phyloP scores from a whole-genome alignment of 2,113 vertebrate genomes.

The Ptychochromis oligacanthus region DNA sequence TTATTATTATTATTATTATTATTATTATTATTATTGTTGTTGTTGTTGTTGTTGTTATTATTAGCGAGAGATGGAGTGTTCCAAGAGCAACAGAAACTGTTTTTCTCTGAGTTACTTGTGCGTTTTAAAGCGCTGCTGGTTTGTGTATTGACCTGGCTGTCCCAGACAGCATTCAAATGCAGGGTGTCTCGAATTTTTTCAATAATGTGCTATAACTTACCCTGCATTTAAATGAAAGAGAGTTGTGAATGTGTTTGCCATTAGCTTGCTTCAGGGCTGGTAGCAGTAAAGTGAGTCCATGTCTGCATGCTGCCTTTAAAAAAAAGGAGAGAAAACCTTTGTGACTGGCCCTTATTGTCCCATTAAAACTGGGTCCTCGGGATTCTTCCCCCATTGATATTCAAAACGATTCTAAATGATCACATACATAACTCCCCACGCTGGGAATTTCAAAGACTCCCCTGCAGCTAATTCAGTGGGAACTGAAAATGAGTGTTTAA shows the following conservation, averaged over 20 bases:
- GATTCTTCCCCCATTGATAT: conserved; percentile 72
- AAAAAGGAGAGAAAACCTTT: conserved; percentile 43
- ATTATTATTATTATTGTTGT: too few species aligned
- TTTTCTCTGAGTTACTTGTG: not conserved
- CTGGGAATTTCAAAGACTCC: conserved; percentile 53
- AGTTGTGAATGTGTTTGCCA: conserved; percentile 82
- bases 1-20: too few species aligned
- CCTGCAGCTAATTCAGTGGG: conserved; percentile 33
- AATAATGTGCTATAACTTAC: conserved; percentile 81
- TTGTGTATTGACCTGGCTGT: conserved; percentile 80
- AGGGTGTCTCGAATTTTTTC: conserved; percentile 71
- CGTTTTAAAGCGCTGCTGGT: conserved; percentile 45
- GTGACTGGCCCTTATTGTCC: conserved; percentile 76
- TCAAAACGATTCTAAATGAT: conserved; percentile 70
- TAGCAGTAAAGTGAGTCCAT: conserved; percentile 62
- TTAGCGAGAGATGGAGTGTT: not conserved
- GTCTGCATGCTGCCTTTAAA: conserved; percentile 58
- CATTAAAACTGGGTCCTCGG: conserved; percentile 73
- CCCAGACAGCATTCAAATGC: conserved; percentile 83
- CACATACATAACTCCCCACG: conserved; percentile 64
- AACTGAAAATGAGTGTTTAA: conserved; percentile 38
- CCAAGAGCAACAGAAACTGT: conserved; percentile 38
- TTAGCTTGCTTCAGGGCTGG: conserved; percentile 62
- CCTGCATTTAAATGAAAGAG: conserved; percentile 79
- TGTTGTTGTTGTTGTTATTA: too few species aligned